Evolutionary conservation across 2,113 vertebrate species (phyloP).

Genomic region (Campylorhamphus procurvoides): DNA sequence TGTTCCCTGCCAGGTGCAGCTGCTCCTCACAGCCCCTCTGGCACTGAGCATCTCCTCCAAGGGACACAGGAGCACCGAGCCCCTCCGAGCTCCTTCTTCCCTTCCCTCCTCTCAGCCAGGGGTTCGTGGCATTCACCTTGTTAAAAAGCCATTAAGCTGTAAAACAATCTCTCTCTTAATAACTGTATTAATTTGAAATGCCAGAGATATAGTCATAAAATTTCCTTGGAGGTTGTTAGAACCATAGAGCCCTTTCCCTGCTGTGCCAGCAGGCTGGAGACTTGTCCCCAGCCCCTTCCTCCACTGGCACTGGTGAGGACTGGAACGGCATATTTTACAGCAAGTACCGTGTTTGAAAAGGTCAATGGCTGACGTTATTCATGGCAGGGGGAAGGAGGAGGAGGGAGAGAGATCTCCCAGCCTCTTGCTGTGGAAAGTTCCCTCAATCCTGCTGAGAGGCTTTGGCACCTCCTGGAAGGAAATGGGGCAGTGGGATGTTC

Average conservation of each 20-base stretch:
- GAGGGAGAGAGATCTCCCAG: background rate
- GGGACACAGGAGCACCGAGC: background rate
- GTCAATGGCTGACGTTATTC: background rate
- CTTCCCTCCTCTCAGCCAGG: background rate
- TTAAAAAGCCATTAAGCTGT: constrained; percentile 35
- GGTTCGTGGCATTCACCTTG: constrained; percentile 20
- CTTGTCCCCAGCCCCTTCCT: background rate
- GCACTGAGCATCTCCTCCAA: background rate
- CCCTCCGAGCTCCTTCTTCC: background rate
- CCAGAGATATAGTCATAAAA: constrained; percentile 40
- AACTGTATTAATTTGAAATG: constrained; percentile 66
- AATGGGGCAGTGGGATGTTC: background rate
- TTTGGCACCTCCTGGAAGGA: background rate
- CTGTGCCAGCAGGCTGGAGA: background rate
- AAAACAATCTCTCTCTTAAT: constrained; percentile 51
- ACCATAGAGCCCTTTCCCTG: background rate
- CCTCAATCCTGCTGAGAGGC: background rate
- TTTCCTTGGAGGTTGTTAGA: background rate
- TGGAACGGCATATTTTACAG: background rate
- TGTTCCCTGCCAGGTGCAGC: no score
- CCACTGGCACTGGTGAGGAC: background rate
- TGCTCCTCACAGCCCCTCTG: background rate
- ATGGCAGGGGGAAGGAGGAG: background rate
- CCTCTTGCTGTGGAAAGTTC: background rate
- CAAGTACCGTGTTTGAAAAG: background rate